phyloP scores from a whole-genome alignment of 2,797 vertebrate genomes.

The Intellagama lesueurii region DNA sequence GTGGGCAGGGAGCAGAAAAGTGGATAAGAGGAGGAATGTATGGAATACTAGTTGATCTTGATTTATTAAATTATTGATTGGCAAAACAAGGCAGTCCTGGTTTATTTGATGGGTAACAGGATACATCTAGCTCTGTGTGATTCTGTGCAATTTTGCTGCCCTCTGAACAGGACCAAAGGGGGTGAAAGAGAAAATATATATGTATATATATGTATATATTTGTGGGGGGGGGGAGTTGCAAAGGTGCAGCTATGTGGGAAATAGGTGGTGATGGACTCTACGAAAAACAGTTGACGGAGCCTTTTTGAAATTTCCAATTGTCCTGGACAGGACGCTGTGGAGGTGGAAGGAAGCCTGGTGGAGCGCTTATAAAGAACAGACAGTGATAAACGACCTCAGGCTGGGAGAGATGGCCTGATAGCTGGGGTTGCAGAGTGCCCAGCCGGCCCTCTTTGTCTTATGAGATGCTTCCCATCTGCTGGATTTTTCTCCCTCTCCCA shows the following conservation, averaged over 20 bases:
- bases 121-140: neutral
- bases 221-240: neutral
- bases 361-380: conserved; percentile 35
- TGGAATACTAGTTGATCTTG: neutral
- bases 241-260: neutral
- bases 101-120: neutral
- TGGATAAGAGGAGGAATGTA: neutral
- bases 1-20: neutral
- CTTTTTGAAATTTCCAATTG: conserved; percentile 20
- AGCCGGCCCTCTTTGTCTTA: conserved; percentile 11
- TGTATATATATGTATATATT: too few relatives aligned
- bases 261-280: neutral
- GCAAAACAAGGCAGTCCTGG: neutral
- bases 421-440: neutral
- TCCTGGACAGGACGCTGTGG: neutral
- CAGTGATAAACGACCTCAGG: conserved; percentile 31
- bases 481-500: conserved; percentile 32
- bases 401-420: conserved; percentile 2
- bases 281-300: neutral
- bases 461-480: conserved; percentile 25
- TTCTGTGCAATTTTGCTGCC: too few relatives aligned
- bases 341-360: conserved; percentile 3
- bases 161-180: neutral
- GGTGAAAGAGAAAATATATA: neutral
- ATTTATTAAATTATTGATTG: neutral